Evolutionary conservation across 2,888 invertebrate species (phyloP), one percentile per base, ranked within the genome.

Genomic region (Anthrax anthrax): DNA sequence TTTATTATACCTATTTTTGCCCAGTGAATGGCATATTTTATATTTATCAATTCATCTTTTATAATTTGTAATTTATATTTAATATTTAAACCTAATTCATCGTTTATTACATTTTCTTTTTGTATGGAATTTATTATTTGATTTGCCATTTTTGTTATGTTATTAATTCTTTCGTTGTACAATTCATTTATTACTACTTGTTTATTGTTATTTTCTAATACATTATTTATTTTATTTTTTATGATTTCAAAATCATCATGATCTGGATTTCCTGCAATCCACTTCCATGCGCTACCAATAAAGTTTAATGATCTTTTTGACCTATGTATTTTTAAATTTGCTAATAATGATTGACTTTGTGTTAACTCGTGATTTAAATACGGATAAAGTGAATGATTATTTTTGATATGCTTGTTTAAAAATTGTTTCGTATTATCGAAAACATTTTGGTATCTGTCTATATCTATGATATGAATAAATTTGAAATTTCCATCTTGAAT

Each of bases 1-100:
- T 53, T 54, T 37, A 51, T 39, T 36, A 51, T 43, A n/a, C 49
- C 50, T 42, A 27, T 40, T 46, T 52, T 51, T 19, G 48, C 51
- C 51, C 48, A 51, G 46, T 52, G 47, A 19, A 51, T 49, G 13
- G 52, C 50, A 29, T 50, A 45, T 36, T 50, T 47, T 32, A 51
- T 43, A 36, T 51, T 51, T 10, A 27, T 40, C 23, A 52, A 18
- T 43, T 53, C 50, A 42, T 50, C 50, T 44, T 48, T 51, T 37
- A 52, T 27, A 16, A 50, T 39, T 49, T 48, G 47, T 42, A 52
- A n/a, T 39, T 49, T 54, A 14, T 37, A 48, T 47, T 49, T 43
- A 42, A 44, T 38, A 36, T 18, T 38, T 44, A 41, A 38, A 19
- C 18, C 46, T 29, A 47, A 16, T 39, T 40, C 34, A 19, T 42